A percentile compares a stretch with the other conserved stretches of the same genome.
These are phyloP conservation scores for Premnoplex brunnescens DNA, from an alignment of 2,797 vertebrate genomes.

Conservation along the genomic window DNA sequence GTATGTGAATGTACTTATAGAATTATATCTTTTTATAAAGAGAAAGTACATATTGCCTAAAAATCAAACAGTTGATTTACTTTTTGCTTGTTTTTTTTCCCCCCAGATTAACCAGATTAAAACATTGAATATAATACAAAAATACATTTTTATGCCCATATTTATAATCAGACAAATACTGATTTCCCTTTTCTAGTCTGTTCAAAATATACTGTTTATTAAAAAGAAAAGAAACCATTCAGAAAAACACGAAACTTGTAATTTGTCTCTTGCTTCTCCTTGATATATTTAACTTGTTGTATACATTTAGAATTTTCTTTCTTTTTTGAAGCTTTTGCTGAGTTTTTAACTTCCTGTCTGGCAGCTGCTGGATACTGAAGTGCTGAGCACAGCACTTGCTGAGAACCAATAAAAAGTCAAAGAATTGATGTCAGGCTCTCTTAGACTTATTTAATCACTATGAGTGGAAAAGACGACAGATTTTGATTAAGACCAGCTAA, in stretches of 20 bases:
- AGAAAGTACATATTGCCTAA: background rate
- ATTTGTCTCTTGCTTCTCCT: background rate
- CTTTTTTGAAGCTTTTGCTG: background rate
- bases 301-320: background rate
- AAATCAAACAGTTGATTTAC: background rate
- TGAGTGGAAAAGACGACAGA: constrained; percentile 83
- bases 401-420: constrained; percentile 76
- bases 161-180: background rate
- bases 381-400: constrained; percentile 75
- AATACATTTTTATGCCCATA: background rate
- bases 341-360: constrained; percentile 40
- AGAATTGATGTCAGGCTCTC: constrained; percentile 77
- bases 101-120: background rate
- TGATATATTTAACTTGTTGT: background rate
- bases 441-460: constrained; percentile 88
- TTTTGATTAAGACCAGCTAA: constrained; percentile 87
- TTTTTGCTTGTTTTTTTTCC: background rate
- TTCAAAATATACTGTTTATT: background rate
- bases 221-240: fast-evolving
- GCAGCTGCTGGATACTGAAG: constrained; percentile 48
- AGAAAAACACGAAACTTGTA: background rate
- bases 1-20: background rate
- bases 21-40: background rate
- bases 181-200: background rate
- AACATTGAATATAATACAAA: background rate